Base-by-base conservation (phyloP, 2,888 invertebrate species). In the Drosophila atripex region DNA sequence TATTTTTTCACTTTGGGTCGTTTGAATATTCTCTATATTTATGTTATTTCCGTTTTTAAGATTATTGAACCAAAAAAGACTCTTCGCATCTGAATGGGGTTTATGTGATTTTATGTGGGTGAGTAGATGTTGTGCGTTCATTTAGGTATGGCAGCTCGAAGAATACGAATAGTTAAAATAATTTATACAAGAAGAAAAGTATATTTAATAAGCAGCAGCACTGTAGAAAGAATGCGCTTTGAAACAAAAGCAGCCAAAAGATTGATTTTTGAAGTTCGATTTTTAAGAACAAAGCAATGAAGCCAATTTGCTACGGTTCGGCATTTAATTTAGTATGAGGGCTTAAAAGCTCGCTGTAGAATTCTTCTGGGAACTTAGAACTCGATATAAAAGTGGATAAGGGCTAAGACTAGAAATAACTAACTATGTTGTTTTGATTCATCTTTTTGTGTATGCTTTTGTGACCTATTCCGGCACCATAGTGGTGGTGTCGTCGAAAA, bases 281-380 rank as follows among this genome's bases (percentile, higher is more conserved):
- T 59, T 56, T 23, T n/a, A 69, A 56, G 55, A 57, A 76, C 66
- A 74, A 85, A 85, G 88, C 88, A 80, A 84, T 89, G 89, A 76
- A 89, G 88, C 88, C 86, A 88, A 88, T 86, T 89, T 87, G 88
- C 83, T 88, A 77, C 73, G 46, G 46, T 57, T 60, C 46, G 60
- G 60, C 56, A 57, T 30, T 39, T 11, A 77, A 35, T 30, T 39
- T 4, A 77, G 39, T 41, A 9, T 3, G 5, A 41, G 65, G 64
- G 63, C 51, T 50, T 51, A 41, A 43, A 63, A 50, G 58, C 35
- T 57, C 18, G 28, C 57, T 25, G 39, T 58, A 55, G 61, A 64
- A 54, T 47, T 64, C 66, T 65, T 60, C 72, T 54, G 39, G 39
- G 39, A 39, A 16, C 70, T 66, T 68, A 21, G 28, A 60, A 30